Base-by-base conservation (phyloP, 2,797 vertebrate species). In the Smutsia gigantea region DNA sequence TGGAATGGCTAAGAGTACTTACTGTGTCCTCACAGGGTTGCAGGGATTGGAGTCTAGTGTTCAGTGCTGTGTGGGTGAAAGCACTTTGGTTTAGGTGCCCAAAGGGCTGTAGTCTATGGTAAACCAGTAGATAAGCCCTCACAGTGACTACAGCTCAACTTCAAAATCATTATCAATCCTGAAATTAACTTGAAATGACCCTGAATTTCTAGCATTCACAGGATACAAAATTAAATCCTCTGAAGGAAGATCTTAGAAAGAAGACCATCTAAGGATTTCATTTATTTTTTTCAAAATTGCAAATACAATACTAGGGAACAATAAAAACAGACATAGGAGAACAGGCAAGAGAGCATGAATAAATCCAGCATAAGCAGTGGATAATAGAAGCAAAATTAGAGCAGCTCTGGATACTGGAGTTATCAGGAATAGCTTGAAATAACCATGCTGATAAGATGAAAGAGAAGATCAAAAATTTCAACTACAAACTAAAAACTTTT, bases 401-500 rank as follows among this genome's bases (percentile, higher is more conserved):
- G 37, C n/a, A 79, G 23, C 51, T 66, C 37, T 46, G 21, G n/a
- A 57, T 93, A 78, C 14, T 17, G 49, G 42, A 83, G 17, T 86
- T 78, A 46, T n/a, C 69, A 88, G 37, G 46, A n/a, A 25, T 42
- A 72, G 19, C 51, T 77, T 79, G 18, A 89, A 91, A 66, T 90
- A 91, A 37, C 51, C 11, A 5, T 64, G 17, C 57, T 83, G 84
- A 92, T 3, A 59, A 78, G 57, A 72, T 89, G 59, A 89, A 97
- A 95, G 68, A 51, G n/a, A 90, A n/a, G 39, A 72, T 51, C 29
- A 1, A 71, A 87, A 84, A 61, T 87, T 93, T 86, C n/a, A 79
- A 46, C 15, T 95, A 29, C 37, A 2, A 96, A 86, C 34, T 92
- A n/a, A 53, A 83, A 92, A 68, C 42, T 53, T 92, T 96, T 77